Evolutionary conservation across 1,140 invertebrate genomes (phyloP).

Genomic region (Cotesia chilonis): DNA sequence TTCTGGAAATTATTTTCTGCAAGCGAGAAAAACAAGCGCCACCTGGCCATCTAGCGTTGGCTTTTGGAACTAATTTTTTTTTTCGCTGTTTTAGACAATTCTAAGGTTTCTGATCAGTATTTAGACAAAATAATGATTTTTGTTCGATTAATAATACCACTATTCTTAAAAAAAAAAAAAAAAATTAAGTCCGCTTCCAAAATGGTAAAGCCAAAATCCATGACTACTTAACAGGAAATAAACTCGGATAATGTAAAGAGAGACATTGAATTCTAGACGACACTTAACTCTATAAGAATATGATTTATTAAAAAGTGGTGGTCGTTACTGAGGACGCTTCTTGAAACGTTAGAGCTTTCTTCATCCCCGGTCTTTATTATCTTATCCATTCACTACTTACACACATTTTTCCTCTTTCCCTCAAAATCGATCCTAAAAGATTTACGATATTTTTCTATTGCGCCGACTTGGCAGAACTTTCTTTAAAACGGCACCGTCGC

Average conservation of each 20-base stretch:
- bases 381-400: conserved; percentile 11
- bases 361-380: neutral
- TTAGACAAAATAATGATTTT: no score
- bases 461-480: conserved; percentile 45
- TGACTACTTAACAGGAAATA: no score
- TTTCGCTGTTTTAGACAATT: no score
- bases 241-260: conserved; percentile 25
- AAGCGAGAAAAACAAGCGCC: no score
- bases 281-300: conserved; percentile 28
- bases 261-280: conserved; percentile 36
- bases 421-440: conserved; percentile 39
- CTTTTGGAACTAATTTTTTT: no score
- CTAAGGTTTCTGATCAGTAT: no score
- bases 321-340: conserved; percentile 28
- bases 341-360: conserved; percentile 2
- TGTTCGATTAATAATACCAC: no score
- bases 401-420: neutral
- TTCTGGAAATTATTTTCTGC: no score
- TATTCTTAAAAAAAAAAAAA: no score
- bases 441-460: conserved; percentile 46
- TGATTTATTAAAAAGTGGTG: conserved; percentile 37
- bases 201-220: no score
- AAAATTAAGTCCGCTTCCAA: no score
- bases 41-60: no score
- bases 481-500: conserved; percentile 33